Conservation (phyloP, 2,888 invertebrate genomes). For the Heteromyza rotundicornis region DNA sequence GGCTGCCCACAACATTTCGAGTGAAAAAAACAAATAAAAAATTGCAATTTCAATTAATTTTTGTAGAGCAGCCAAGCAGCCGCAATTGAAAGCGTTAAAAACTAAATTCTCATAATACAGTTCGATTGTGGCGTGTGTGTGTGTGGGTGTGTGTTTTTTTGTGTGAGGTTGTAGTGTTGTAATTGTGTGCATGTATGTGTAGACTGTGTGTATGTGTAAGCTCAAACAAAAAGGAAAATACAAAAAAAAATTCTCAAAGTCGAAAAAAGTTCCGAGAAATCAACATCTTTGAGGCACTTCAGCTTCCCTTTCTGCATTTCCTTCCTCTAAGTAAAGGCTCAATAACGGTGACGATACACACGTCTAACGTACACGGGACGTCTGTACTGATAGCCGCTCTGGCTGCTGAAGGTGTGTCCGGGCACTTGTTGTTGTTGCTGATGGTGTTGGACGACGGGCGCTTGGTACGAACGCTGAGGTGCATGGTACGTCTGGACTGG, state of each 20-base stretch:
- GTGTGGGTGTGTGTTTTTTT: neutral
- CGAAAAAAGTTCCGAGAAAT: neutral
- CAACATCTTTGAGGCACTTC: too few species aligned
- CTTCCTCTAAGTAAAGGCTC: too few species aligned
- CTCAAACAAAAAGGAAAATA: neutral
- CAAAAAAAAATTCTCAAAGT: neutral
- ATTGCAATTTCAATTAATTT: too few species aligned
- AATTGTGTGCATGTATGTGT: neutral
- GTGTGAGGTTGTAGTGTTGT: neutral
- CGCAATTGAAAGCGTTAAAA: slow-evolving; percentile 6
- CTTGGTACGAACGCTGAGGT: slow-evolving; percentile 11
- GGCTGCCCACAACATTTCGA: too few species aligned
- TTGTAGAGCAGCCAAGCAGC: too few species aligned
- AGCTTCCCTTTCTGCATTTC: too few species aligned
- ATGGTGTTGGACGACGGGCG: neutral
- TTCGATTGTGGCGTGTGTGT: slow-evolving; percentile 13
- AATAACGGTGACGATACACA: slow-evolving; percentile 46
- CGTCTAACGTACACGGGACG: slow-evolving; percentile 57
- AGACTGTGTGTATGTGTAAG: neutral
- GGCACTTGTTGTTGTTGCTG: slow-evolving; percentile 30
- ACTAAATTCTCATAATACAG: slow-evolving; percentile 32
- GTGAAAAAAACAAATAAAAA: slow-evolving; percentile 10
- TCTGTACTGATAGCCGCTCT: slow-evolving; percentile 54
- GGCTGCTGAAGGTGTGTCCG: slow-evolving; percentile 46
- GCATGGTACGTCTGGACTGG: slow-evolving; percentile 24